These are phyloP conservation scores for Agonum fuliginosum DNA, from an alignment of 2,888 invertebrate species.

Conservation along the genomic window DNA sequence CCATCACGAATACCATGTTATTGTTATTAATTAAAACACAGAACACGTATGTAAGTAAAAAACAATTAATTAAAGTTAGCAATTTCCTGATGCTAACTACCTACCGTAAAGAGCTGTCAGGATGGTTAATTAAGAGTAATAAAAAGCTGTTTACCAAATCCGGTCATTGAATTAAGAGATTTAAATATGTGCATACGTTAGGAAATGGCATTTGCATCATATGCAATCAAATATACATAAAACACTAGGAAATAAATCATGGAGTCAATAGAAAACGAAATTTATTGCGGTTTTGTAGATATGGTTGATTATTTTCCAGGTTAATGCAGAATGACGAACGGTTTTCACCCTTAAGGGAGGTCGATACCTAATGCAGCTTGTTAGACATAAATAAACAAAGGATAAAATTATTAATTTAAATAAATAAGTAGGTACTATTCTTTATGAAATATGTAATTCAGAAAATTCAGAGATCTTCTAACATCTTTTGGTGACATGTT, in stretches of 20 bases:
- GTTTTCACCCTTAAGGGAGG: too few relatives aligned
- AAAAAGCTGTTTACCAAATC: conserved; percentile 49
- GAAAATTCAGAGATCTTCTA: too few relatives aligned
- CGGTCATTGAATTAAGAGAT: conserved; percentile 5
- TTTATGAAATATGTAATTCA: too few relatives aligned
- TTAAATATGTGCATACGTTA: conserved; percentile 24
- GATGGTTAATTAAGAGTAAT: conserved; percentile 32
- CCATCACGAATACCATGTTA: too few relatives aligned
- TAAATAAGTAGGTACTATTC: too few relatives aligned
- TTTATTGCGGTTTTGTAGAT: background rate
- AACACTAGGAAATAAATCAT: background rate
- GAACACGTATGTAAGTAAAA: conserved; percentile 16
- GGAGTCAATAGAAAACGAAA: background rate
- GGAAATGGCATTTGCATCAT: conserved; percentile 24
- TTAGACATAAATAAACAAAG: too few relatives aligned
- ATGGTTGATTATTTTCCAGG: background rate
- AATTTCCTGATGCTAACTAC: conserved; percentile 27
- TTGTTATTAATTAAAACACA: too few relatives aligned
- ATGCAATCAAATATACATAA: background rate
- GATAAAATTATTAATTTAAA: too few relatives aligned
- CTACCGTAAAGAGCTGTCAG: conserved; percentile 34
- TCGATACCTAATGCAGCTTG: too few relatives aligned
- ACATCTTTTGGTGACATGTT: too few relatives aligned
- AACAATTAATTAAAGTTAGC: conserved; percentile 26
- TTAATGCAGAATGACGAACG: background rate